Conservation (phyloP, 2,113 vertebrate genomes). For the Trematomus loennbergii region DNA sequence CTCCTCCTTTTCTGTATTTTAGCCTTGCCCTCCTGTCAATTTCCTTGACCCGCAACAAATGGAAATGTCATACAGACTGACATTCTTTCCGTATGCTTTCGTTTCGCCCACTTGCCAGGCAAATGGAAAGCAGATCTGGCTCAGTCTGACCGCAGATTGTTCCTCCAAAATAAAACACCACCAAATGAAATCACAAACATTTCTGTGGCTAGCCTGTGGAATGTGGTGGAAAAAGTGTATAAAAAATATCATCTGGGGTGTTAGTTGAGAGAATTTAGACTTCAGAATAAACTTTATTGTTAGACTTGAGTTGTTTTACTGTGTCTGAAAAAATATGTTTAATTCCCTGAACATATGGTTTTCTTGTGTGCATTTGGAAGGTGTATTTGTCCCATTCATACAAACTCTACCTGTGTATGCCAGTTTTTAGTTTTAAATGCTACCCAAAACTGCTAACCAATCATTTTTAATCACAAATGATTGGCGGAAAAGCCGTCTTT, state of each 20-base stretch:
- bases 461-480: slow-evolving; percentile 54
- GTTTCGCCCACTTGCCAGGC: slow-evolving; percentile 65
- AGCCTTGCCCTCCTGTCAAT: slow-evolving; percentile 41
- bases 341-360: slow-evolving; percentile 1
- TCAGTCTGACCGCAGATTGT: slow-evolving; percentile 69
- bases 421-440: slow-evolving; percentile 9
- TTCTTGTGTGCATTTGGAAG: slow-evolving; percentile 32
- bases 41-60: slow-evolving; percentile 61
- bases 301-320: slow-evolving; percentile 1
- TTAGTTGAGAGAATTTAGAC: slow-evolving; percentile 14
- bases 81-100: slow-evolving; percentile 61
- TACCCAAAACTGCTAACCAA: slow-evolving; percentile 28
- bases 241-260: slow-evolving; percentile 45
- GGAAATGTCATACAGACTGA: slow-evolving; percentile 59
- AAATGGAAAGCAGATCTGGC: slow-evolving; percentile 73
- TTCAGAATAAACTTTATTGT: background rate
- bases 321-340: slow-evolving; percentile 19
- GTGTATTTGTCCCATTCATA: slow-evolving; percentile 15
- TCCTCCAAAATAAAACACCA: slow-evolving; percentile 44
- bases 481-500: slow-evolving; percentile 22
- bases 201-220: slow-evolving; percentile 74
- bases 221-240: slow-evolving; percentile 55
- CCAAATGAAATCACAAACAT: slow-evolving; percentile 70
- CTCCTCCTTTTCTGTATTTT: slow-evolving; percentile 22
- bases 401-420: slow-evolving; percentile 1